A percentile compares a stretch with the other conserved stretches of the same genome.
Evolutionary conservation across 1,140 invertebrate species (phyloP).

Genomic region (Zaprionus africanus): DNA sequence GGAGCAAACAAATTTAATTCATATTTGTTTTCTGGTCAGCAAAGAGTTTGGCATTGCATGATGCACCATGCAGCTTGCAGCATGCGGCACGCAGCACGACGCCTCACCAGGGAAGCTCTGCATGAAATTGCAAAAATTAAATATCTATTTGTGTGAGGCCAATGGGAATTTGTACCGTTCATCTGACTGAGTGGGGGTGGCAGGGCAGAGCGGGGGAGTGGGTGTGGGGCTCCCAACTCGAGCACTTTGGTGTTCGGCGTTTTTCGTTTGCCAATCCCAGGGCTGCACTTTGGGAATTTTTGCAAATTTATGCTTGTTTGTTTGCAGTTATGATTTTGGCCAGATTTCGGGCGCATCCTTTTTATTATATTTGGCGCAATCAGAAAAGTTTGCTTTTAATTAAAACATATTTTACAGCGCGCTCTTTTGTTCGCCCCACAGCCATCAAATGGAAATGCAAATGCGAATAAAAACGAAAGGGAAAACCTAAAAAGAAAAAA

Average conservation of each 20-base stretch:
- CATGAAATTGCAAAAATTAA: constrained; percentile 73
- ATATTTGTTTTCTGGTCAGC: constrained; percentile 60
- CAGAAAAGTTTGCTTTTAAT: constrained; percentile 74
- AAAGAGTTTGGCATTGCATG: constrained; percentile 26
- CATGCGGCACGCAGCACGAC: constrained; percentile 15
- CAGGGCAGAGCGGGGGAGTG: neutral
- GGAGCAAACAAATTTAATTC: constrained; percentile 62
- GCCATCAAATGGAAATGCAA: constrained; percentile 64
- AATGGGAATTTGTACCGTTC: constrained; percentile 51
- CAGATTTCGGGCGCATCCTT: constrained; percentile 43
- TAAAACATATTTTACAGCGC: constrained; percentile 73
- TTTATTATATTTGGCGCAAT: constrained; percentile 41
- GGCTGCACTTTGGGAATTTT: constrained; percentile 51
- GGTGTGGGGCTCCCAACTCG: neutral
- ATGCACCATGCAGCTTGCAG: constrained; percentile 9
- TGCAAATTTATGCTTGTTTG: constrained; percentile 70
- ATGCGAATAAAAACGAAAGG: constrained; percentile 7
- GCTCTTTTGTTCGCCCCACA: constrained; percentile 51
- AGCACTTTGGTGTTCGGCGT: constrained; percentile 40
- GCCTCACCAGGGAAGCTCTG: constrained; percentile 38
- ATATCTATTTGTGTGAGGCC: constrained; percentile 70
- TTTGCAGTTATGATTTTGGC: constrained; percentile 62
- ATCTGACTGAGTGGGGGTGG: constrained; percentile 26
- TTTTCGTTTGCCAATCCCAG: constrained; percentile 50
- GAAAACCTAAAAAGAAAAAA: constrained; percentile 1